Conservation (phyloP, 2,113 vertebrate species). For the Nesogale talazaci region DNA sequence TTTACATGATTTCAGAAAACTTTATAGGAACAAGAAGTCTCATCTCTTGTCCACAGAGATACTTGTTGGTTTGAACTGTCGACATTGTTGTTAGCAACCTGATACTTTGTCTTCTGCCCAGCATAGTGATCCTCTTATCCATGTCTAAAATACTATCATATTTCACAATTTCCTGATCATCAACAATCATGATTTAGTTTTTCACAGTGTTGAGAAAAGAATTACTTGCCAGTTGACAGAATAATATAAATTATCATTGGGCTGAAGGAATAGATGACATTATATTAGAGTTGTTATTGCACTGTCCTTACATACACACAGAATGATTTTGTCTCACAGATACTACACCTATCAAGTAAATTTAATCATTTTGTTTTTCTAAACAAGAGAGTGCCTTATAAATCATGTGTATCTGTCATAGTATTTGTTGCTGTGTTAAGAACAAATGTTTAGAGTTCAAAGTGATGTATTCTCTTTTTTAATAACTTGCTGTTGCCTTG, state of each 20-base stretch:
- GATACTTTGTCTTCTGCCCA: too few relatives aligned
- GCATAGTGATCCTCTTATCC: not conserved
- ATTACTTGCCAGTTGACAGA: slow-evolving; percentile 32
- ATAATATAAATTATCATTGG: slow-evolving; percentile 43
- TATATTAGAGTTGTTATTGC: slow-evolving; percentile 59
- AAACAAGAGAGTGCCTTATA: slow-evolving; percentile 65
- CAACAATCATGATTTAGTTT: slow-evolving; percentile 37
- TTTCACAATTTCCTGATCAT: slow-evolving; percentile 17
- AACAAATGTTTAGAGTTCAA: slow-evolving; percentile 35
- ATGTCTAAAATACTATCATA: not conserved
- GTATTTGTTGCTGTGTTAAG: slow-evolving; percentile 39
- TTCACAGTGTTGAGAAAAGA: not conserved
- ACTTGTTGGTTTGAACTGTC: too few relatives aligned
- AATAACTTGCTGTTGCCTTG: slow-evolving; percentile 22
- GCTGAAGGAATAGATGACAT: slow-evolving; percentile 24
- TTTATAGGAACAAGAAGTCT: too few relatives aligned
- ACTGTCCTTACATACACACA: slow-evolving; percentile 17
- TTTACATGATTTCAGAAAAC: too few relatives aligned
- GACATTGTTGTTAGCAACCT: too few relatives aligned
- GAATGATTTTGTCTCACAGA: slow-evolving; percentile 49
- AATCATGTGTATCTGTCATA: slow-evolving; percentile 52
- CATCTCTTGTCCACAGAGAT: too few relatives aligned
- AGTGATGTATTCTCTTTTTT: slow-evolving; percentile 50
- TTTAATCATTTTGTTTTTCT: slow-evolving; percentile 61
- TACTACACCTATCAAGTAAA: slow-evolving; percentile 45